Evolutionary conservation across 2,888 invertebrate species (phyloP).

Genomic region (Copidosoma aretas): DNA sequence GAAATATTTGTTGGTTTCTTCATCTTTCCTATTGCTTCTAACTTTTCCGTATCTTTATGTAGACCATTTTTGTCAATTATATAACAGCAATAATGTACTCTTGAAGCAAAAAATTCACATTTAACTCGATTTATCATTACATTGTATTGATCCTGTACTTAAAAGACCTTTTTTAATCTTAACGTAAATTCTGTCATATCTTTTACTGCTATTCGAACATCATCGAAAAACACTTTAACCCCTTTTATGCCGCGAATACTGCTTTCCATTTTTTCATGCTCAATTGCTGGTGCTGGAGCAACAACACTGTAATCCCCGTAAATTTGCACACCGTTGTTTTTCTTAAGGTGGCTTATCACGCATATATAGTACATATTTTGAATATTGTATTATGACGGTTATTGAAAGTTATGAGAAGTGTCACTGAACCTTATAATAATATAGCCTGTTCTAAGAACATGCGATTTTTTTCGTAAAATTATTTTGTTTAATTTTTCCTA

Average conservation of each 20-base stretch:
- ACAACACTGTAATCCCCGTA: not conserved
- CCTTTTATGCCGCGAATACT: not conserved
- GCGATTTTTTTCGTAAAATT: no score
- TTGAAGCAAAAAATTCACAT: conserved; percentile 25
- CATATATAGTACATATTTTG: conserved; percentile 44
- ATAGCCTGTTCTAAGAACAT: no score
- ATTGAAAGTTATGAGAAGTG: no score
- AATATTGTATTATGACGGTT: no score
- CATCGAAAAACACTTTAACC: conserved; percentile 1
- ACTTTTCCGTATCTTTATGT: conserved; percentile 25
- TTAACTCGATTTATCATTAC: conserved; percentile 14
- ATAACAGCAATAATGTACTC: conserved; percentile 32
- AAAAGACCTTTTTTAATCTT: conserved; percentile 7
- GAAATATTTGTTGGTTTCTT: conserved; percentile 28
- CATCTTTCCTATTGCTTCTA: conserved; percentile 43
- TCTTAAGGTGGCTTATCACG: no score
- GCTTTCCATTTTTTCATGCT: conserved; percentile 1
- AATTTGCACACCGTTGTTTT: no score
- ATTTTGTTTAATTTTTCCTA: no score
- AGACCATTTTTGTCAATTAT: conserved; percentile 30
- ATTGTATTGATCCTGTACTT: conserved; percentile 11
- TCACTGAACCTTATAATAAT: no score
- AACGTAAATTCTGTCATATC: not conserved
- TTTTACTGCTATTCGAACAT: not conserved
- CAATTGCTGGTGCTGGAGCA: conserved; percentile 7